A percentile compares a stretch with the other conserved stretches of the same genome.
Evolutionary conservation across 2,113 vertebrate genomes (phyloP).

Genomic region (Benitochromis conjunctus): DNA sequence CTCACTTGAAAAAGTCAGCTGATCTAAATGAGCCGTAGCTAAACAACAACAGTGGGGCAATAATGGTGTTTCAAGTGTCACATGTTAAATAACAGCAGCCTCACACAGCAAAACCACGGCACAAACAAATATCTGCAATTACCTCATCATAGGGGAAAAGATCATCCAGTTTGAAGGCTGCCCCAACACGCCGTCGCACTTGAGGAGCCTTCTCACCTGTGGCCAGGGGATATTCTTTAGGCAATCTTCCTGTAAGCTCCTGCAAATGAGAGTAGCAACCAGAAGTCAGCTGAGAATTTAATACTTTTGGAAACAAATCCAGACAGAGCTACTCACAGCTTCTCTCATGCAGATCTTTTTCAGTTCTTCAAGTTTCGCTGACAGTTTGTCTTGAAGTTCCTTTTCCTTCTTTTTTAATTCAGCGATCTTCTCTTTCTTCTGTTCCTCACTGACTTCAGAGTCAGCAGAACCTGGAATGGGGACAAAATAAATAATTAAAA

Average conservation of each 20-base stretch:
- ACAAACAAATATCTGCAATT: neutral
- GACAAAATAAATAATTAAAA: neutral
- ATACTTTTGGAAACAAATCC: neutral
- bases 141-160: slow-evolving; percentile 86
- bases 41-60: neutral
- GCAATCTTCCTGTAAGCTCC: slow-evolving; percentile 90
- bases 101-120: neutral
- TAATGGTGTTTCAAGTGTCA: neutral
- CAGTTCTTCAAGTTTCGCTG: slow-evolving; percentile 86
- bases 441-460: slow-evolving; percentile 88
- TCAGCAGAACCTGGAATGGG: slow-evolving; percentile 84
- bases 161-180: slow-evolving; percentile 87
- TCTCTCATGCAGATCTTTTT: slow-evolving; percentile 92
- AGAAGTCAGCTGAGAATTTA: neutral
- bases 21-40: neutral
- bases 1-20: neutral
- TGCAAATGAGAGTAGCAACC: slow-evolving; percentile 45
- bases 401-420: slow-evolving; percentile 91
- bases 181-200: slow-evolving; percentile 84
- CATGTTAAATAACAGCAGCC: neutral
- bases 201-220: slow-evolving; percentile 86
- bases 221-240: slow-evolving; percentile 87
- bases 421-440: slow-evolving; percentile 89
- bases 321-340: slow-evolving; percentile 80
- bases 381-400: slow-evolving; percentile 82